These are phyloP conservation scores for Dasysyrphus albostriatus DNA, from an alignment of 2,888 invertebrate species.

Conservation along the genomic window DNA sequence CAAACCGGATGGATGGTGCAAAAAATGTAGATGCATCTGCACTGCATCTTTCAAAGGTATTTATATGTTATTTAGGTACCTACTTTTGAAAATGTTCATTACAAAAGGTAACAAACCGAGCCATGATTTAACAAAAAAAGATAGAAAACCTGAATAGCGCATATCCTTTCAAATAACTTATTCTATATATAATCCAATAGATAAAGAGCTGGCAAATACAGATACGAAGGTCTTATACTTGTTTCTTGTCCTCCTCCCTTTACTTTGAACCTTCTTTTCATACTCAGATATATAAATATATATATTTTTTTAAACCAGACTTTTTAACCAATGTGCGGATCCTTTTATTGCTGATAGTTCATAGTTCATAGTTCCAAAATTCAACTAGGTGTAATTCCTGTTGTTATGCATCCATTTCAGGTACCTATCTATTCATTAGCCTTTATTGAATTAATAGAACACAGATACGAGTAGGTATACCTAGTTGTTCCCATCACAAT, in stretches of 20 bases:
- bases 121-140: neutral
- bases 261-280: neutral
- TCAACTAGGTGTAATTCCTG: neutral
- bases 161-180: neutral
- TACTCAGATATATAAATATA: neutral
- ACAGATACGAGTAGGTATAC: neutral
- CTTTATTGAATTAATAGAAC: neutral
- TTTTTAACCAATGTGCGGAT: neutral
- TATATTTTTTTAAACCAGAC: too few relatives aligned
- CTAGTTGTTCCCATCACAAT: neutral
- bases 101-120: neutral
- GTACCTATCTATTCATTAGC: neutral
- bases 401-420: neutral
- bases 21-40: neutral
- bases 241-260: neutral
- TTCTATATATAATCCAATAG: neutral
- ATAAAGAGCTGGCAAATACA: neutral
- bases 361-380: too few relatives aligned
- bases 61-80: neutral
- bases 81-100: neutral
- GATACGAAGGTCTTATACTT: neutral
- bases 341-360: neutral
- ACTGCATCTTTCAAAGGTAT: neutral
- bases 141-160: neutral
- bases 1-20: conserved; percentile 5